Evolutionary conservation across 2,113 vertebrate species (phyloP), one percentile per base, ranked within the genome.

Genomic region (Siniperca knerii): DNA sequence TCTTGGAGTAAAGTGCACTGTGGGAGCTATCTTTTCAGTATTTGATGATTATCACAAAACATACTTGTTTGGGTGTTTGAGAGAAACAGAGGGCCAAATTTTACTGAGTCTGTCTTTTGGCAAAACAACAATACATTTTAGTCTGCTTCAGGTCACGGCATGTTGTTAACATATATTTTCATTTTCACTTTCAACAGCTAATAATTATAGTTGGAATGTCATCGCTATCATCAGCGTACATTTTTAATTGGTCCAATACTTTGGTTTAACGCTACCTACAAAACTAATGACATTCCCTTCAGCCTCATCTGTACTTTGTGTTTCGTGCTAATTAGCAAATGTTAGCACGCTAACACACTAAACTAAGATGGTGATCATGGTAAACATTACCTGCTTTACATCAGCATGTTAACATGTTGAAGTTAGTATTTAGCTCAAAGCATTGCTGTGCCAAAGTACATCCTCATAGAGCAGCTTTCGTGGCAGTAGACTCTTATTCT

Each of bases 11-110:
- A 76, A 80, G 64, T 29, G 62, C 54, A 64, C 58, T 8, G 20
- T 7, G 3, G 33, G 52, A 58, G 35, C 7, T 40, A 37, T 67
- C 25, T 52, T 37, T 16, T 70, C 29, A n/a, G 12, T 42, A 1
- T 44, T 15, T 66, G 60, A 78, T 70, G 62, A 50, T 42, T 25
- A 61, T 83, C 79, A 71, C 1, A 1, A 77, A 71, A 54, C 25
- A 21, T 62, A 23, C 29, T 54, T 8, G 40, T 65, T 73, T 10
- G 8, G 13, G 33, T 79, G 61, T 35, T 55, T 71, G 37, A 79
- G 54, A 42, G 75, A 54, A 0, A 48, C 12, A n/a, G 11, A 6
- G 46, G 7, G 40, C 25, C 64, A 40, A 11, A 33, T 68, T 70
- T 65, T 12, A 65, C 3, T 21, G 29, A 70, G 23, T 55, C 10